Percentiles rank a stretch among this genome's conserved stretches.
Evolutionary conservation across 1,140 invertebrate species (phyloP).

Genomic region (Nixonia krombeini): DNA sequence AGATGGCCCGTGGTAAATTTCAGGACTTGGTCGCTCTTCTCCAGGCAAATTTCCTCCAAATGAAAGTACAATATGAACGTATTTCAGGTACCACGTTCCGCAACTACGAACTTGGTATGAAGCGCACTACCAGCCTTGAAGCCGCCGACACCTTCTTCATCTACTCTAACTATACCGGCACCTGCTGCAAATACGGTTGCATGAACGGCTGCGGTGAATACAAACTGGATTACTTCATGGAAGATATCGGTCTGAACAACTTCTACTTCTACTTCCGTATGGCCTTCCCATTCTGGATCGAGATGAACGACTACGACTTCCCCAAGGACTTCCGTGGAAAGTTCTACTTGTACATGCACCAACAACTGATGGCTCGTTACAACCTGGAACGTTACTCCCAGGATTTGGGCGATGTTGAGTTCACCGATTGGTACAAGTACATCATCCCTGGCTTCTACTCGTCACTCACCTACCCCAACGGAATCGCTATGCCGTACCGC

Average conservation of each 20-base stretch:
- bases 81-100: conserved; percentile 29
- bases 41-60: conserved; percentile 14
- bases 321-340: conserved; percentile 74
- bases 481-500: conserved; percentile 75
- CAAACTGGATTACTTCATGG: conserved; percentile 79
- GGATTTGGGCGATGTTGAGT: conserved; percentile 74
- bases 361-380: conserved; percentile 77
- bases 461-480: conserved; percentile 77
- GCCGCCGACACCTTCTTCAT: conserved; percentile 57
- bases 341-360: conserved; percentile 74
- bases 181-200: conserved; percentile 57
- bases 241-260: conserved; percentile 79
- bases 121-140: conserved; percentile 30
- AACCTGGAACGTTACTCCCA: conserved; percentile 78
- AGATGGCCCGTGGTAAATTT: conserved; percentile 68
- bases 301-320: conserved; percentile 71
- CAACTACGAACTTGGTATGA: conserved; percentile 39
- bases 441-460: conserved; percentile 78
- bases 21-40: too few species aligned
- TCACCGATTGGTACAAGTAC: conserved; percentile 73
- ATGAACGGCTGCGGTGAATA: conserved; percentile 72
- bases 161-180: conserved; percentile 59
- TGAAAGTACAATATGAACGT: neutral
- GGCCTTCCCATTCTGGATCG: conserved; percentile 78
- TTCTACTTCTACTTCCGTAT: conserved; percentile 80